phyloP scores from a whole-genome alignment of 2,888 invertebrate species.

The Tinea pellionella region DNA sequence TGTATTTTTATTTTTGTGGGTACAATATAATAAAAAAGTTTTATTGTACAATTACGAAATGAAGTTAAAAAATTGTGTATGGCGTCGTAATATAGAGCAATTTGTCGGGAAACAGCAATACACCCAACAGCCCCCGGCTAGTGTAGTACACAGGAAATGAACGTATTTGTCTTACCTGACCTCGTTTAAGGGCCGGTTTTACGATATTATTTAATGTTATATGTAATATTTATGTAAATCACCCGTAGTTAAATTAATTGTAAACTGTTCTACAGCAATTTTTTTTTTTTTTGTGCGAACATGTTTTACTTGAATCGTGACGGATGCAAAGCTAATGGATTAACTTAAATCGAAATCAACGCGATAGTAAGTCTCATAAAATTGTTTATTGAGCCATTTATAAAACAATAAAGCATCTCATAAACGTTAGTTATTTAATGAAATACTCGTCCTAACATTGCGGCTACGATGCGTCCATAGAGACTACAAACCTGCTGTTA shows the following conservation, averaged over 20 bases:
- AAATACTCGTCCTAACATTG: background rate
- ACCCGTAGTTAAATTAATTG: background rate
- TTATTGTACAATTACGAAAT: background rate
- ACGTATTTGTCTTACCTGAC: slow-evolving; percentile 63
- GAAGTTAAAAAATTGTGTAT: slow-evolving; percentile 1
- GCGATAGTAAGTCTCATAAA: too few species aligned
- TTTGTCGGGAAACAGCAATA: slow-evolving; percentile 53
- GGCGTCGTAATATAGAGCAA: slow-evolving; percentile 29
- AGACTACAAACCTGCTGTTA: slow-evolving; percentile 9
- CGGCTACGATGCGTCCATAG: background rate
- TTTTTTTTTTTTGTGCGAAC: too few species aligned
- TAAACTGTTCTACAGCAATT: too few species aligned
- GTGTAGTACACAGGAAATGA: slow-evolving; percentile 58
- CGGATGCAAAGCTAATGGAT: too few species aligned
- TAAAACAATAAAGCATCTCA: background rate
- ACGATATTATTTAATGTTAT: background rate
- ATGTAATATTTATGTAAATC: background rate
- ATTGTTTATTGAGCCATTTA: too few species aligned
- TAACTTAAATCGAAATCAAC: too few species aligned
- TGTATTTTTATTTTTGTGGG: too few species aligned
- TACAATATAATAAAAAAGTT: background rate
- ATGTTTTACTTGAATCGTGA: too few species aligned
- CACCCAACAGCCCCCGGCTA: slow-evolving; percentile 21
- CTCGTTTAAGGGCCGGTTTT: slow-evolving; percentile 14
- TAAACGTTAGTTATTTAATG: background rate